A percentile compares a stretch with the other conserved stretches of the same genome.
phyloP scores from a whole-genome alignment of 2,797 vertebrate genomes.

The Enteromius afrohamiltoni region DNA sequence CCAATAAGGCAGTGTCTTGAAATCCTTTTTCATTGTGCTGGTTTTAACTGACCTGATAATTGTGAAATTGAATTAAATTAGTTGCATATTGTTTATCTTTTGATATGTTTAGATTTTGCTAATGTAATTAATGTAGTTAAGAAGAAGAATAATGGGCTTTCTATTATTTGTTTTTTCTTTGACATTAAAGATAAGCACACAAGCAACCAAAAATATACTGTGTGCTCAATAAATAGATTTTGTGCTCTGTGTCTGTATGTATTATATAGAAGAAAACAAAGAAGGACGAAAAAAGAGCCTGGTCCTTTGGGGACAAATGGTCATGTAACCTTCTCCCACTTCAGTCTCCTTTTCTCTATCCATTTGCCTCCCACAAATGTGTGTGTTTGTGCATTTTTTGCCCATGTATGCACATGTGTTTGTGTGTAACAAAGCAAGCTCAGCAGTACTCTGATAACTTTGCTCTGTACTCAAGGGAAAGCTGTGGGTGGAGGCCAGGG shows the following conservation, averaged over 20 bases:
- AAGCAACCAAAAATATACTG: slow-evolving; percentile 6
- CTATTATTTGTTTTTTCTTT: neutral
- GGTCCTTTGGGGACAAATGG: neutral
- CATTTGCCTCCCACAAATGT: slow-evolving; percentile 9
- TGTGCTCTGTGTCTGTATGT: slow-evolving; percentile 15
- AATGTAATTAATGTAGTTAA: neutral
- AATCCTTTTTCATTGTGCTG: neutral
- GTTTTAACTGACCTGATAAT: slow-evolving; percentile 6
- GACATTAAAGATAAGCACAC: neutral
- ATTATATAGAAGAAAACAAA: slow-evolving; percentile 4
- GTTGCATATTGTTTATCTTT: neutral
- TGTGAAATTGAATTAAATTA: neutral
- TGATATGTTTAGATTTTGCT: neutral
- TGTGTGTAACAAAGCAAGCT: slow-evolving; percentile 65
- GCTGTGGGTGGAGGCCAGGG: slow-evolving; percentile 35
- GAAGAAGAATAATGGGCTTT: neutral
- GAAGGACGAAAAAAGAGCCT: neutral
- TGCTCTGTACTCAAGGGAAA: slow-evolving; percentile 73
- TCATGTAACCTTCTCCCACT: neutral
- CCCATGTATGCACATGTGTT: slow-evolving; percentile 52
- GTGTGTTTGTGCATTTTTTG: slow-evolving; percentile 55
- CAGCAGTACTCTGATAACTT: slow-evolving; percentile 77
- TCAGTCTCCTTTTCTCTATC: slow-evolving; percentile 1
- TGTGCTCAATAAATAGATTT: slow-evolving; percentile 3
- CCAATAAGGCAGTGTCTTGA: slow-evolving; percentile 20